Evolutionary conservation across 1,140 invertebrate genomes (phyloP).

Genomic region (Philopotamus ludificatus): DNA sequence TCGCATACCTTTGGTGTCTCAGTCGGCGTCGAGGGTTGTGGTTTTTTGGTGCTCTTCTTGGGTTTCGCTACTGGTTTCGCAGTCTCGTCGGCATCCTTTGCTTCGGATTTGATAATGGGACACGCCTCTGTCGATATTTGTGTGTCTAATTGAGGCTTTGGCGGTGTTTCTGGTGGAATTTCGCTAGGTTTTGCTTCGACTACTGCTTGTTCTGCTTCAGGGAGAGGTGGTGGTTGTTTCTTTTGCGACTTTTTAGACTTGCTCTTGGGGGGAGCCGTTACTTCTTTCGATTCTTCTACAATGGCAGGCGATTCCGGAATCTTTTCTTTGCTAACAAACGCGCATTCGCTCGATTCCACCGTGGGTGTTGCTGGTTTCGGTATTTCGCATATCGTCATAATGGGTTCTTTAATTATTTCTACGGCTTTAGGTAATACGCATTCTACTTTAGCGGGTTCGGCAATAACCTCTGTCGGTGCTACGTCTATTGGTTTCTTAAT

Average conservation of each 20-base stretch:
- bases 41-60: background rate
- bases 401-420: background rate
- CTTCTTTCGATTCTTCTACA: slow-evolving; percentile 39
- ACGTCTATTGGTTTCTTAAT: too few species aligned
- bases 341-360: too few species aligned
- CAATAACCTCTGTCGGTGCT: too few species aligned
- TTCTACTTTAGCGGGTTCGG: background rate
- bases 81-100: background rate
- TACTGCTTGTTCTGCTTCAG: too few species aligned
- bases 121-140: background rate
- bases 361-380: too few species aligned
- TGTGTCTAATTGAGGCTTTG: background rate
- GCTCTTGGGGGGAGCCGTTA: slow-evolving; percentile 6
- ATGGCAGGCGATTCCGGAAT: slow-evolving; percentile 41
- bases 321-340: slow-evolving; percentile 2
- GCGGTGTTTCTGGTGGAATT: background rate
- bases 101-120: background rate
- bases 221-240: too few species aligned
- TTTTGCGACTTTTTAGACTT: slow-evolving; percentile 13
- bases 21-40: background rate
- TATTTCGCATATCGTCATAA: too few species aligned
- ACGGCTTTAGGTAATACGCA: background rate
- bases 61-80: background rate
- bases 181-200: slow-evolving; percentile 9
- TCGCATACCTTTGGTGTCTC: too few species aligned